Evolutionary conservation across 1,140 invertebrate genomes (phyloP).

Genomic region (Plodia interpunctella): DNA sequence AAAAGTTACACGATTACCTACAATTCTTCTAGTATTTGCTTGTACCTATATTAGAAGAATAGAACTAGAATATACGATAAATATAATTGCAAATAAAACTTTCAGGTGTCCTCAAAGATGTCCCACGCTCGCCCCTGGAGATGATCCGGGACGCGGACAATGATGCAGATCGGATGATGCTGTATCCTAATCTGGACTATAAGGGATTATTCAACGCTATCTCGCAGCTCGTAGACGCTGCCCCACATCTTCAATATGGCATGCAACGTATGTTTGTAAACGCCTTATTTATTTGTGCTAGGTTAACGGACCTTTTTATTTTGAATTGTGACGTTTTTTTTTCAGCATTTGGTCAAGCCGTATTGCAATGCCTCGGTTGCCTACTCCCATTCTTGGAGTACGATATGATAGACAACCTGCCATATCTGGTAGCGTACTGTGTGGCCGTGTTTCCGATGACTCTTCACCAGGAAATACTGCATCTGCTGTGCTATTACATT

Average conservation of each 20-base stretch:
- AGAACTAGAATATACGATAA: no score
- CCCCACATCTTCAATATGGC: slow-evolving; percentile 89
- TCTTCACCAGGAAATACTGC: slow-evolving; percentile 96
- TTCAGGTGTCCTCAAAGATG: slow-evolving; percentile 95
- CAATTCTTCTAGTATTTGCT: no score
- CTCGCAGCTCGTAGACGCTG: slow-evolving; percentile 88
- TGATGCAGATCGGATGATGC: slow-evolving; percentile 89
- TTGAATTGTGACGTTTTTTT: slow-evolving; percentile 11
- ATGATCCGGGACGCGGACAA: slow-evolving; percentile 91
- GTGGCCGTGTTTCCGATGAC: slow-evolving; percentile 93
- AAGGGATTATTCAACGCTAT: slow-evolving; percentile 93
- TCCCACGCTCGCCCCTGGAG: slow-evolving; percentile 92
- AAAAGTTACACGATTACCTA: no score
- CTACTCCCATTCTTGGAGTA: slow-evolving; percentile 97
- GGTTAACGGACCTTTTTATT: no score
- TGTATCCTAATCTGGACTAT: slow-evolving; percentile 97
- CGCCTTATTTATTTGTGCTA: no score
- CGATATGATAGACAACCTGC: slow-evolving; percentile 96
- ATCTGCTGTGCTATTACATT: slow-evolving; percentile 96
- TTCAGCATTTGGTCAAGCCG: slow-evolving; percentile 93
- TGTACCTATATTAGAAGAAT: no score
- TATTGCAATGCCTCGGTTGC: slow-evolving; percentile 93
- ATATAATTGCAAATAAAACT: neutral
- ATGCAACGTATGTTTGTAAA: slow-evolving; percentile 82
- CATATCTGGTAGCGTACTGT: slow-evolving; percentile 95